These are phyloP conservation scores for Aspidapion aeneum DNA, from an alignment of 2,888 invertebrate genomes.

Conservation along the genomic window DNA sequence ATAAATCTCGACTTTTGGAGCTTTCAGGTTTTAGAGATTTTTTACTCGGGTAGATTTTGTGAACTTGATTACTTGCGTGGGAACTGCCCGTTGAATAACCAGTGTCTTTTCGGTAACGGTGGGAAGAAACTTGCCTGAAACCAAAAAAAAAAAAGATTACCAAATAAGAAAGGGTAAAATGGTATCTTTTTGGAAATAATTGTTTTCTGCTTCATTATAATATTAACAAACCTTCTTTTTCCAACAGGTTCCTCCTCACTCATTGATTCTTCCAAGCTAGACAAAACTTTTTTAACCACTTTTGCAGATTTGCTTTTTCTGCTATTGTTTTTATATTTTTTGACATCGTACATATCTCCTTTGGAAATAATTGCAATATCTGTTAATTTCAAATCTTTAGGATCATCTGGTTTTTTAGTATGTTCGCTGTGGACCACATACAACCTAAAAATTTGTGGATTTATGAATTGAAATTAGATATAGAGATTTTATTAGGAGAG, in stretches of 20 bases:
- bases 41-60: slow-evolving; percentile 18
- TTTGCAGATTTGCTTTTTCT: slow-evolving; percentile 20
- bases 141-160: slow-evolving; percentile 10
- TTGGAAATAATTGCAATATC: slow-evolving; percentile 56
- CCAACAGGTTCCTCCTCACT: background rate
- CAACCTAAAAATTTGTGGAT: slow-evolving; percentile 57
- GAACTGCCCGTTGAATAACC: slow-evolving; percentile 68
- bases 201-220: no score
- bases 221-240: background rate
- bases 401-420: slow-evolving; percentile 46
- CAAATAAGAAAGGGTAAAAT: background rate
- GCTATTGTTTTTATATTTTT: slow-evolving; percentile 35
- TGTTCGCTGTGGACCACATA: slow-evolving; percentile 76
- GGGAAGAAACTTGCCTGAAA: slow-evolving; percentile 40
- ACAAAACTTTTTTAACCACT: background rate
- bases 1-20: slow-evolving; percentile 19
- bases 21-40: slow-evolving; percentile 28
- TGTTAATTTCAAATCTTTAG: slow-evolving; percentile 46
- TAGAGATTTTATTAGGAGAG: no score
- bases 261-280: background rate
- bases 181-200: no score
- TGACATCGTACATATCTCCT: slow-evolving; percentile 38
- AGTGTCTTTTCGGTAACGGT: slow-evolving; percentile 55
- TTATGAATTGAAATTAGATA: no score
- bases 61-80: slow-evolving; percentile 47